Evolutionary conservation across 1,140 invertebrate species (phyloP).

Genomic region (Venustaconcha ellipsiformis): DNA sequence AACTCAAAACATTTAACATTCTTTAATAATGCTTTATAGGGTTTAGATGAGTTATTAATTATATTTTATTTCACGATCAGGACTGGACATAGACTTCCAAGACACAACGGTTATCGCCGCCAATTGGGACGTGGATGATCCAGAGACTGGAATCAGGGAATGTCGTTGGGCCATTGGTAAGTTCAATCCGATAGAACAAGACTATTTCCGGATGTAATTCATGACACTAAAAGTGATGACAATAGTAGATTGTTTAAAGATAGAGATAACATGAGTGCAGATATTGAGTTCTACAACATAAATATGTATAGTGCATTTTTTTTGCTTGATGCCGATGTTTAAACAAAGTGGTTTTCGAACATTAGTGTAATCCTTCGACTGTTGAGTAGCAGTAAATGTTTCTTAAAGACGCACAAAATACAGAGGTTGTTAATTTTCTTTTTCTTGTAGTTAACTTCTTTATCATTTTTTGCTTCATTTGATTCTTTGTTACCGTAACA

Average conservation of each 20-base stretch:
- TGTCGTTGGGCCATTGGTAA: conserved; percentile 11
- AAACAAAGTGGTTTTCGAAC: neutral
- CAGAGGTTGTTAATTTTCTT: too few species aligned
- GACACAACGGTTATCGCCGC: neutral
- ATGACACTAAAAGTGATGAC: neutral
- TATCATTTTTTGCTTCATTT: too few species aligned
- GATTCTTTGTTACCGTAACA: too few species aligned
- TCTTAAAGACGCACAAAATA: too few species aligned
- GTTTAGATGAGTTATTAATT: too few species aligned
- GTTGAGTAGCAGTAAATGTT: too few species aligned
- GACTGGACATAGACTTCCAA: conserved; percentile 6
- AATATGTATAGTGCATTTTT: neutral
- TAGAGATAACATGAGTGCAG: neutral
- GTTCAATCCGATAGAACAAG: neutral
- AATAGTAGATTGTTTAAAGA: neutral
- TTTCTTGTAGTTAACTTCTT: too few species aligned
- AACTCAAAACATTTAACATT: too few species aligned
- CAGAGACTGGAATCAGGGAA: conserved; percentile 6
- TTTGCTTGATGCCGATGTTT: neutral
- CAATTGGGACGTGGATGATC: conserved; percentile 4
- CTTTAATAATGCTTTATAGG: too few species aligned
- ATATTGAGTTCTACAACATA: neutral
- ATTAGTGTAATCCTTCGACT: neutral
- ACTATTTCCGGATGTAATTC: too few species aligned
- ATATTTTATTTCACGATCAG: neutral